phyloP scores from a whole-genome alignment of 2,113 vertebrate species.

The Myotis brandtii region DNA sequence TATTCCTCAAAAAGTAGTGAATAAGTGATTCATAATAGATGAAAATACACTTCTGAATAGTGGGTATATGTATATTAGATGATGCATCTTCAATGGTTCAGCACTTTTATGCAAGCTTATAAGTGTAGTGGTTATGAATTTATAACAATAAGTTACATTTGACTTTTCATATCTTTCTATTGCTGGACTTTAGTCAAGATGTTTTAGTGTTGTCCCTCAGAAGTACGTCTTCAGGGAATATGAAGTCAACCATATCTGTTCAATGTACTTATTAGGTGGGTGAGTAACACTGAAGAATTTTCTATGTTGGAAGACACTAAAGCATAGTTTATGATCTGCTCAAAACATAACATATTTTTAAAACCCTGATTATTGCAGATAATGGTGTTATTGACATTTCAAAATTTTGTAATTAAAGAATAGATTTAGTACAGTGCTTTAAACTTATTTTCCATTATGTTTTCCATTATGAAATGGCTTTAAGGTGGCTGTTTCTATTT shows the following conservation, averaged over 20 bases:
- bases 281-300: not conserved
- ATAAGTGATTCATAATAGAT: not conserved
- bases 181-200: not conserved
- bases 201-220: not conserved
- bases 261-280: not conserved
- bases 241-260: not conserved
- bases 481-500: slow-evolving; percentile 52
- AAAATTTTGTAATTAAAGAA: slow-evolving; percentile 65
- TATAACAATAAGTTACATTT: not conserved
- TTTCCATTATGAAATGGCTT: slow-evolving; percentile 55
- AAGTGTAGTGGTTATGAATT: not conserved
- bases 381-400: slow-evolving; percentile 33
- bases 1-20: not conserved
- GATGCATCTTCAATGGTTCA: not conserved
- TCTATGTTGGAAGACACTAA: not conserved
- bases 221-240: not conserved
- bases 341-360: not conserved
- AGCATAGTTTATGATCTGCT: not conserved
- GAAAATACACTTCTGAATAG: not conserved
- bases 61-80: not conserved
- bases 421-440: slow-evolving; percentile 52
- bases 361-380: not conserved
- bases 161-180: not conserved
- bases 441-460: not conserved
- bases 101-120: not conserved